These are phyloP conservation scores for human (Homo sapiens) DNA, from an alignment of 2,113 vertebrate genomes.

Conservation along the genomic window DNA sequence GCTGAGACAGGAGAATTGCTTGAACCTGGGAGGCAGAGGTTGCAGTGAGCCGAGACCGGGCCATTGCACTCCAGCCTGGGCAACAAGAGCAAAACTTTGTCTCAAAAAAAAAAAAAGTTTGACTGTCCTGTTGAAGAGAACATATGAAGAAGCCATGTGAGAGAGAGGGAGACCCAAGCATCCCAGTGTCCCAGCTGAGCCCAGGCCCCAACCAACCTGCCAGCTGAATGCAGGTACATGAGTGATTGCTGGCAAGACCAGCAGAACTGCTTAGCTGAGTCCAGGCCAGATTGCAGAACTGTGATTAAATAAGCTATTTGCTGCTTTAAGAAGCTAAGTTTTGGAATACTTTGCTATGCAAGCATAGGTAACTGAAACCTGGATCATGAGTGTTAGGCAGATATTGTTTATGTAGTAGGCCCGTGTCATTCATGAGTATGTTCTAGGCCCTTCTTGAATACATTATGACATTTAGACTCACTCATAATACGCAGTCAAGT, in stretches of 20 bases:
- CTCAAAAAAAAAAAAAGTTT: neutral
- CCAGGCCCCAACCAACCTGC: neutral
- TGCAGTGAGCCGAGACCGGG: no score
- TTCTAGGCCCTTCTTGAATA: constrained; percentile 10
- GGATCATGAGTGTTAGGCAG: neutral
- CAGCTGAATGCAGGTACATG: neutral
- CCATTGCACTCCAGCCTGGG: no score
- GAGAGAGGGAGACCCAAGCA: neutral
- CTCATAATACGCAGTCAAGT: neutral
- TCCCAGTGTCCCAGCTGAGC: neutral
- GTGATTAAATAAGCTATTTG: constrained; percentile 6
- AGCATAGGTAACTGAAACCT: neutral
- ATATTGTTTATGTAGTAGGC: neutral
- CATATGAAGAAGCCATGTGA: neutral
- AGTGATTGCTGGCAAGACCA: neutral
- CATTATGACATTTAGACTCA: constrained; percentile 6
- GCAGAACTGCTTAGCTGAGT: neutral
- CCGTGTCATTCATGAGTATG: neutral
- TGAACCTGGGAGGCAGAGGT: no score
- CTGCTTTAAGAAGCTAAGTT: constrained; percentile 8
- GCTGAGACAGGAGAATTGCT: no score
- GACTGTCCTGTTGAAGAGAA: neutral
- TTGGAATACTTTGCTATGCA: constrained; percentile 5
- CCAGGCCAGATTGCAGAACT: neutral
- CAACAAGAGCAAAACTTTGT: no score